These are phyloP conservation scores for Drosophila pegasa DNA, from an alignment of 2,888 invertebrate species.

Conservation along the genomic window DNA sequence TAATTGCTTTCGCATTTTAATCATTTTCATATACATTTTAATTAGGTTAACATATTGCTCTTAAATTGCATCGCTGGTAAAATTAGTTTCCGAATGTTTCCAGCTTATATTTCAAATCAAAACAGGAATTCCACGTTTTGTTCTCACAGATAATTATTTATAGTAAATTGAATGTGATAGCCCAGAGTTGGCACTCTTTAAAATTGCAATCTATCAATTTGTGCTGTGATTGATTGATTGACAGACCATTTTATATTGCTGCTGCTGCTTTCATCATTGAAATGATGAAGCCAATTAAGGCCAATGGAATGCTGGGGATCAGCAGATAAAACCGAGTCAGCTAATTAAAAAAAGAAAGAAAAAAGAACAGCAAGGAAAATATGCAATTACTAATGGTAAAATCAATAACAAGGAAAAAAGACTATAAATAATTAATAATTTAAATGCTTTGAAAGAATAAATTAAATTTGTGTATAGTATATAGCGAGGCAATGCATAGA, in stretches of 20 bases:
- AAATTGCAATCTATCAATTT: slow-evolving; percentile 53
- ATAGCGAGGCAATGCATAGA: slow-evolving; percentile 49
- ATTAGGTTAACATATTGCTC: too few relatives aligned
- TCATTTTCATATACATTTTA: too few relatives aligned
- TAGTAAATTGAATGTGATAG: not conserved
- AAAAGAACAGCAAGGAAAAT: slow-evolving; percentile 64
- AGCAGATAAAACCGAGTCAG: slow-evolving; percentile 56
- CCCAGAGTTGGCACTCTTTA: slow-evolving; percentile 24
- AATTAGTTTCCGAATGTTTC: too few relatives aligned
- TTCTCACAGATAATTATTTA: not conserved
- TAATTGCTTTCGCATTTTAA: too few relatives aligned
- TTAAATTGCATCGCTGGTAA: too few relatives aligned
- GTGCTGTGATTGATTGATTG: slow-evolving; percentile 58
- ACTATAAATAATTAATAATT: slow-evolving; percentile 64
- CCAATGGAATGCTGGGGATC: slow-evolving; percentile 16
- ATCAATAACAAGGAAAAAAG: slow-evolving; percentile 57
- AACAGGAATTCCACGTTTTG: too few relatives aligned
- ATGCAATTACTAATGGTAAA: slow-evolving; percentile 66
- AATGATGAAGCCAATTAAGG: slow-evolving; percentile 50
- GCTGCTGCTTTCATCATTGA: slow-evolving; percentile 29
- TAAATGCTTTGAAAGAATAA: slow-evolving; percentile 47
- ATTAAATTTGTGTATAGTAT: slow-evolving; percentile 7
- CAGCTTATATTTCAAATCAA: too few relatives aligned
- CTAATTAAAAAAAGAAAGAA: slow-evolving; percentile 73
- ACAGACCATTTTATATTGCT: slow-evolving; percentile 65